A percentile compares a stretch with the other conserved stretches of the same genome.
These are phyloP conservation scores for Chionis minor DNA, from an alignment of 2,113 vertebrate genomes.

Conservation along the genomic window DNA sequence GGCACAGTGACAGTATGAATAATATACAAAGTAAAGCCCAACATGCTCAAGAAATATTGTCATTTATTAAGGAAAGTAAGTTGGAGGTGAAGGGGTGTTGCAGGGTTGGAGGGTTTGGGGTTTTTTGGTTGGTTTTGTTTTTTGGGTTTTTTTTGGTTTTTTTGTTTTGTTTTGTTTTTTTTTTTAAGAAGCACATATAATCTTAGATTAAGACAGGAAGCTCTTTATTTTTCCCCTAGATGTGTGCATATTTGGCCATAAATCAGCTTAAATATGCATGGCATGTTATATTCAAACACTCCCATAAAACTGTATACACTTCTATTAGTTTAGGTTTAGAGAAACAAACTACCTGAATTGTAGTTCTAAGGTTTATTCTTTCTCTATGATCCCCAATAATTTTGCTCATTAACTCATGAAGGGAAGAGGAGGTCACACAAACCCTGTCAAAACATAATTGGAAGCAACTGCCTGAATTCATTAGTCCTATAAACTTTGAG, in stretches of 20 bases:
- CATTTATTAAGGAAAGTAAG: not conserved
- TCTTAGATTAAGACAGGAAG: not conserved
- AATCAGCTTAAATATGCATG: not conserved
- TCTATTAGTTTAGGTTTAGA: not conserved
- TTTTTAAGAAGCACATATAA: not conserved
- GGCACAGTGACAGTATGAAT: slow-evolving; percentile 28
- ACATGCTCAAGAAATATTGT: not conserved
- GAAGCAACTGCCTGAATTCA: not conserved
- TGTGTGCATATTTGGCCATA: not conserved
- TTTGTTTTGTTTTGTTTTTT: no score
- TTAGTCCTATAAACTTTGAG: not conserved
- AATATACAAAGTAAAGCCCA: not conserved
- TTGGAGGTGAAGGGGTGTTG: accelerated
- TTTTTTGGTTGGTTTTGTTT: no score
- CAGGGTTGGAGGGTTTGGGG: no score
- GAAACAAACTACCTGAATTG: not conserved
- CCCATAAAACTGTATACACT: not conserved
- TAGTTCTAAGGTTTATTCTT: not conserved
- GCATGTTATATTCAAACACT: not conserved
- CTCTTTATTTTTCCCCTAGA: not conserved
- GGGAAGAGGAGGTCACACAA: not conserved
- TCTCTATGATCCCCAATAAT: not conserved
- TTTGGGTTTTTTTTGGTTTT: no score
- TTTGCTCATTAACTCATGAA: not conserved
- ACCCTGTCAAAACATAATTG: not conserved